Evolutionary conservation across 2,888 invertebrate species (phyloP).

Genomic region (Parthenolecanium corni): DNA sequence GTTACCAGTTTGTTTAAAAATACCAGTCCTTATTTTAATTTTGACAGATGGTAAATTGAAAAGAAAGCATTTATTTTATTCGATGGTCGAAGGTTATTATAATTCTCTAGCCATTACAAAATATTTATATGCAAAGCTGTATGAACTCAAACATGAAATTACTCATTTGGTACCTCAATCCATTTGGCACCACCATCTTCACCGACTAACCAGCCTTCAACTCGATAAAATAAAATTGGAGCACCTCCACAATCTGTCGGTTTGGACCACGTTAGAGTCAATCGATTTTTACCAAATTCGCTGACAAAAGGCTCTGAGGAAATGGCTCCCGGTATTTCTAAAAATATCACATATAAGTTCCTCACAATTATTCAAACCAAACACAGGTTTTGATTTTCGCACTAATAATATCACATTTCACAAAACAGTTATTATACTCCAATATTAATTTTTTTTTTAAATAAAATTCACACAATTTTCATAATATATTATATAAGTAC

Average conservation of each 20-base stretch:
- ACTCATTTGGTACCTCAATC: constrained; percentile 47
- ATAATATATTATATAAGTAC: constrained; percentile 37
- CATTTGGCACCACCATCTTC: constrained; percentile 61
- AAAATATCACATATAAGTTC: not conserved
- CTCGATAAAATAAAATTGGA: constrained; percentile 64
- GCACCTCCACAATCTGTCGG: constrained; percentile 55
- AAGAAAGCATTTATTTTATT: no score
- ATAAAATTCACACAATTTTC: no score
- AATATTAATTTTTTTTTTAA: not conserved
- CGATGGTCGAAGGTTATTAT: no score
- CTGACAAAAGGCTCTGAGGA: constrained; percentile 60
- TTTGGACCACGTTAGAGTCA: constrained; percentile 73
- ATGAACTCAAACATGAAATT: no score
- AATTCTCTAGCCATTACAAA: no score
- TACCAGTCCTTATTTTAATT: no score
- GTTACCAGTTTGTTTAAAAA: no score
- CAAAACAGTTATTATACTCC: not conserved
- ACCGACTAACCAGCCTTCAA: constrained; percentile 69
- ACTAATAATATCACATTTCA: not conserved
- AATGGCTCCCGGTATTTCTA: constrained; percentile 73
- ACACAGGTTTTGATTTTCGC: not conserved
- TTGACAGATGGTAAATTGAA: no score
- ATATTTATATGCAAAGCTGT: no score
- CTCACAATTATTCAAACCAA: not conserved
- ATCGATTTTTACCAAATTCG: constrained; percentile 76